A percentile compares a stretch with the other conserved stretches of the same genome.
Conservation (phyloP, 2,888 invertebrate species). For the Torymus aiolomorphi region DNA sequence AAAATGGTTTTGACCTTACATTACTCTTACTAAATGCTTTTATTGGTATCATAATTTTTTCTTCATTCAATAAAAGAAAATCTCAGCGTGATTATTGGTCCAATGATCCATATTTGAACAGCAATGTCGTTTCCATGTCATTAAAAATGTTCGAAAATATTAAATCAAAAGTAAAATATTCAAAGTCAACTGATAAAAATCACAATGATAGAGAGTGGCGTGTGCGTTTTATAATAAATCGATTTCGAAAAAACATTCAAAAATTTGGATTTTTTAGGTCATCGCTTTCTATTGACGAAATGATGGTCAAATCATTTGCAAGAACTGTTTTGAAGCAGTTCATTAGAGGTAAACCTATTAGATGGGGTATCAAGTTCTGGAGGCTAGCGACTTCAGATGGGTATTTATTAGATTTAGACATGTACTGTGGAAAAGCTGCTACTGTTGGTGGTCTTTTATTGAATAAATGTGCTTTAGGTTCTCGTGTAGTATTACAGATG, state of each 20-base stretch:
- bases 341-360: constrained; percentile 53
- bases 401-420: constrained; percentile 55
- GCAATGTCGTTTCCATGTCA: background rate
- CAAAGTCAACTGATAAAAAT: background rate
- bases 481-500: constrained; percentile 56
- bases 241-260: constrained; percentile 32
- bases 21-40: too few relatives aligned
- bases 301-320: constrained; percentile 55
- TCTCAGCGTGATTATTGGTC: too few relatives aligned
- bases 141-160: background rate
- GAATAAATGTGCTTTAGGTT: constrained; percentile 55
- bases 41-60: too few relatives aligned
- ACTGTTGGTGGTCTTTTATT: constrained; percentile 29
- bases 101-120: too few relatives aligned
- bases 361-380: constrained; percentile 58
- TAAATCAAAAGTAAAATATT: background rate
- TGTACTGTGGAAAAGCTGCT: constrained; percentile 53
- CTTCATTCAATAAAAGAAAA: too few relatives aligned
- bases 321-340: constrained; percentile 53
- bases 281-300: constrained; percentile 54
- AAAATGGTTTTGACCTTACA: too few relatives aligned
- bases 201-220: background rate
- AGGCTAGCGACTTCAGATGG: constrained; percentile 50
- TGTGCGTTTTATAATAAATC: background rate
- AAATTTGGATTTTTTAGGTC: constrained; percentile 44